These are phyloP conservation scores for Morus bassanus DNA, from an alignment of 2,797 vertebrate species.

Conservation along the genomic window DNA sequence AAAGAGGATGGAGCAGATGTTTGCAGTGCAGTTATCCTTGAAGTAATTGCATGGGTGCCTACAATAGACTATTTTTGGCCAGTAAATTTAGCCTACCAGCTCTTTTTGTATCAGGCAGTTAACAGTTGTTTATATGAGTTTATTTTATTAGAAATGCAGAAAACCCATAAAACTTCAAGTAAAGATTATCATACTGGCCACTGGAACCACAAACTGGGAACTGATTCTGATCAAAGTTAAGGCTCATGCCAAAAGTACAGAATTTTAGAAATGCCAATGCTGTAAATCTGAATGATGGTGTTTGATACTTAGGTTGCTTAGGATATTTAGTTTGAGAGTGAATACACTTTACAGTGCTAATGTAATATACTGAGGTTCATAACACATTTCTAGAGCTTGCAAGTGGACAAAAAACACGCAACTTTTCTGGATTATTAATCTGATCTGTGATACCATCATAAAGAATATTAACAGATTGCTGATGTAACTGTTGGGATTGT, in stretches of 20 bases:
- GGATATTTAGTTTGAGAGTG: not conserved
- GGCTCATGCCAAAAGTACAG: not conserved
- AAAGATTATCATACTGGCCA: not conserved
- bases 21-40: not conserved
- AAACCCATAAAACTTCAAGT: not conserved
- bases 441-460: not conserved
- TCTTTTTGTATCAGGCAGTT: not conserved
- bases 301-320: not conserved
- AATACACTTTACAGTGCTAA: not conserved
- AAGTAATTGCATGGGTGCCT: not conserved
- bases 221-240: not conserved
- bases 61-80: not conserved
- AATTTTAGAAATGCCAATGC: not conserved
- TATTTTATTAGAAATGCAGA: not conserved
- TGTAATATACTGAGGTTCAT: not conserved
- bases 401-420: not conserved
- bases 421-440: not conserved
- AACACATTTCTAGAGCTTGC: not conserved
- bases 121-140: not conserved
- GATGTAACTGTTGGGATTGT: not conserved
- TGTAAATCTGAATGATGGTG: not conserved
- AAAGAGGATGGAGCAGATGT: not conserved
- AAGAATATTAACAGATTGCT: not conserved
- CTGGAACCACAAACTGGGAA: not conserved
- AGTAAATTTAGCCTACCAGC: not conserved